phyloP scores from a whole-genome alignment of 2,113 vertebrate species.

The Cervus canadensis region DNA sequence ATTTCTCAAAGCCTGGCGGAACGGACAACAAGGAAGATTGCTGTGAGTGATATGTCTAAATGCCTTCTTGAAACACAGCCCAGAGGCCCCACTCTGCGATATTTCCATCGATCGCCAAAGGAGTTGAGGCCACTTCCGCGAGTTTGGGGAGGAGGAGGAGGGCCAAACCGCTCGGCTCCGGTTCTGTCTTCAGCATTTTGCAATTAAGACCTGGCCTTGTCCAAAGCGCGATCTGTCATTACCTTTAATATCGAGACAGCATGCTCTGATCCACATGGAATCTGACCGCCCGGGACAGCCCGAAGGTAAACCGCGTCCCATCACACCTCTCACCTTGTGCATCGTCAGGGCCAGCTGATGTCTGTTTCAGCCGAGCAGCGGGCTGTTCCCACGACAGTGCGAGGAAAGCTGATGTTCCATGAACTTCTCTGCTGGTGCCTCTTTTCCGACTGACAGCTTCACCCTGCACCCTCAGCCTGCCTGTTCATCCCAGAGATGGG shows the following conservation, averaged over 20 bases:
- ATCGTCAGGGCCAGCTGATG: background rate
- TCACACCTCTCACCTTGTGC: background rate
- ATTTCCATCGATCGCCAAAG: background rate
- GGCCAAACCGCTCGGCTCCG: background rate
- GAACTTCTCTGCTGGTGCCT: background rate
- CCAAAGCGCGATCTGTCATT: background rate
- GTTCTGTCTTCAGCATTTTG: background rate
- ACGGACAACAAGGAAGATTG: background rate
- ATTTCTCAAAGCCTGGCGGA: slow-evolving; percentile 25
- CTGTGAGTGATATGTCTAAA: background rate
- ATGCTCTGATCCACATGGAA: background rate
- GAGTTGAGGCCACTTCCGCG: slow-evolving; percentile 26
- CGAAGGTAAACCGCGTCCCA: background rate
- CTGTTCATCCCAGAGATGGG: background rate
- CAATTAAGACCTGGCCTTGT: background rate
- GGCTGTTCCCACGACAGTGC: background rate
- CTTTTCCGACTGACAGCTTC: background rate
- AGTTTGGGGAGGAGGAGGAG: background rate
- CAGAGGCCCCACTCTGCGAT: background rate
- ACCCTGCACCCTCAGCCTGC: background rate
- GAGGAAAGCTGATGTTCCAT: background rate
- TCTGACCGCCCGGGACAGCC: background rate
- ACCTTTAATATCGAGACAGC: background rate
- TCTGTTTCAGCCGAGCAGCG: background rate
- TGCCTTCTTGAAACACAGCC: background rate